phyloP scores from a whole-genome alignment of 1,140 invertebrate genomes.

The Dinothrombium tinctorium region DNA sequence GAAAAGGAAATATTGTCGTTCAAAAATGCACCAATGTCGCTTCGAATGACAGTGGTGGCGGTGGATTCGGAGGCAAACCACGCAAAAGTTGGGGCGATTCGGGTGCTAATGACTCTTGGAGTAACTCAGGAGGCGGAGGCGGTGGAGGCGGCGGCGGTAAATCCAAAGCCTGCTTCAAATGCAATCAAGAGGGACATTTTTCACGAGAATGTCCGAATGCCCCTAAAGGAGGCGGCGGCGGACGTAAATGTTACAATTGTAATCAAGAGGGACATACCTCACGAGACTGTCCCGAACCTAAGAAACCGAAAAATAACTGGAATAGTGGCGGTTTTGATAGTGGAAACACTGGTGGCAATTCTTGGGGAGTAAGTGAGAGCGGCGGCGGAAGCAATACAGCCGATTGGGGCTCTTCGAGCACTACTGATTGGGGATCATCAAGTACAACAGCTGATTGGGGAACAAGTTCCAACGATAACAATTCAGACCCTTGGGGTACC shows the following conservation, averaged over 20 bases:
- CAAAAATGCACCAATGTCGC: neutral
- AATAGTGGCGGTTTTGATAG: slow-evolving; percentile 5
- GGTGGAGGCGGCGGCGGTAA: slow-evolving; percentile 2
- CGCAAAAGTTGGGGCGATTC: neutral
- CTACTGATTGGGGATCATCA: too few relatives aligned
- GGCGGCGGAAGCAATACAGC: too few relatives aligned
- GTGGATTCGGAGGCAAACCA: neutral
- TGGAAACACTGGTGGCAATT: neutral
- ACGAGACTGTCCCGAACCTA: slow-evolving; percentile 14
- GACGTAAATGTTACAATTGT: slow-evolving; percentile 13
- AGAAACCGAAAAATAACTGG: neutral
- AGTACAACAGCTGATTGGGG: neutral
- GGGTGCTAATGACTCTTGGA: too few relatives aligned
- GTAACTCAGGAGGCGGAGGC: neutral
- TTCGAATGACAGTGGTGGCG: neutral
- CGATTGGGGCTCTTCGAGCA: too few relatives aligned
- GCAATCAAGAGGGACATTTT: slow-evolving; percentile 26
- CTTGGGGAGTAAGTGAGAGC: neutral
- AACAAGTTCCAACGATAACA: neutral
- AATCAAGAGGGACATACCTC: slow-evolving; percentile 15
- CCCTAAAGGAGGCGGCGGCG: slow-evolving; percentile 14
- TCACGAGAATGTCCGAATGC: slow-evolving; percentile 25
- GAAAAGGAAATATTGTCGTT: neutral
- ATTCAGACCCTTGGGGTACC: neutral
- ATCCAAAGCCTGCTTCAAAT: slow-evolving; percentile 14